A percentile compares a stretch with the other conserved stretches of the same genome.
Conservation (phyloP, 2,888 invertebrate genomes). For the Tipula unca region DNA sequence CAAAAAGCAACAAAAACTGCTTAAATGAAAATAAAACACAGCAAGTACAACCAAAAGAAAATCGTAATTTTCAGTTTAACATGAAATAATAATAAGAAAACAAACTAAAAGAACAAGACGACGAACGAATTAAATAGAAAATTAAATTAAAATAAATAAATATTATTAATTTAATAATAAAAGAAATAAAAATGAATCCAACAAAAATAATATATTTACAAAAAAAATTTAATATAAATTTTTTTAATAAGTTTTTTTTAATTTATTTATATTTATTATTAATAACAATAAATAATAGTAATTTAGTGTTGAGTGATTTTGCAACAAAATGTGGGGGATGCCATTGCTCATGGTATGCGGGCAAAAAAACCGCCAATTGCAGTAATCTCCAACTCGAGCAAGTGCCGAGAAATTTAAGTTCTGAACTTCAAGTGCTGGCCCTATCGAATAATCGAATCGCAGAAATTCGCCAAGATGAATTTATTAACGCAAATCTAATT, state of each 20-base stretch:
- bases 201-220: neutral
- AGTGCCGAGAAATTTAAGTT: conserved; percentile 64
- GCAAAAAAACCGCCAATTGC: conserved; percentile 78
- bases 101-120: neutral
- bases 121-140: neutral
- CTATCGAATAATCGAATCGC: conserved; percentile 61
- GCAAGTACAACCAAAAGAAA: neutral
- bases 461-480: conserved; percentile 57
- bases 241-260: neutral
- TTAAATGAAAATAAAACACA: neutral
- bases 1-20: neutral
- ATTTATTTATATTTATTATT: neutral
- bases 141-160: neutral
- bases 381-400: conserved; percentile 52
- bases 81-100: neutral
- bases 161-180: neutral
- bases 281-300: conserved; percentile 2
- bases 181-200: neutral
- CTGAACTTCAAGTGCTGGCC: conserved; percentile 63
- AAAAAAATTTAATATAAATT: neutral
- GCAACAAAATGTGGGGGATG: conserved; percentile 45
- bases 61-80: neutral
- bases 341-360: conserved; percentile 77
- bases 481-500: conserved; percentile 59
- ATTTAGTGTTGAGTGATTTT: conserved; percentile 32